These are phyloP conservation scores for Aethes cnicana DNA, from an alignment of 2,888 invertebrate genomes.

Conservation along the genomic window DNA sequence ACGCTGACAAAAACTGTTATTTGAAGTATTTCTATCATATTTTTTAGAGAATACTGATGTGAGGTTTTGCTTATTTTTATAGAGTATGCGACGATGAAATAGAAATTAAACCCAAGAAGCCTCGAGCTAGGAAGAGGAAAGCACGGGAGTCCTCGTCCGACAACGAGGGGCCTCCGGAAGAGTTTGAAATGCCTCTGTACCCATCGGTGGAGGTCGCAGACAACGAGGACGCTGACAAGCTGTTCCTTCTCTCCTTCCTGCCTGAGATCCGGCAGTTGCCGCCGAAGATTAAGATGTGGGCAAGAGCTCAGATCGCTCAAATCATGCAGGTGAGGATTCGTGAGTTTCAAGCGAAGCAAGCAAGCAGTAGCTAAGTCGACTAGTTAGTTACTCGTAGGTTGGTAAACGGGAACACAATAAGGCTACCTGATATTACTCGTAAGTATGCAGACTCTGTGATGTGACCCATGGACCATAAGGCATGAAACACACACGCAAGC, in stretches of 20 bases:
- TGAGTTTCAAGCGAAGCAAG: too few species aligned
- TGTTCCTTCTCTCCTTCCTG: constrained; percentile 69
- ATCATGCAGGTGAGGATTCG: constrained; percentile 61
- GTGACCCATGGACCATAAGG: too few species aligned
- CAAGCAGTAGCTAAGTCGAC: background rate
- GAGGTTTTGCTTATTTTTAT: too few species aligned
- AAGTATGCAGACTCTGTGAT: too few species aligned
- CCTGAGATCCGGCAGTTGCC: constrained; percentile 73
- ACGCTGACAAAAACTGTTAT: too few species aligned
- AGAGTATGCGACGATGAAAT: constrained; percentile 30
- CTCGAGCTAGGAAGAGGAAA: constrained; percentile 8
- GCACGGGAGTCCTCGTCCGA: constrained; percentile 19
- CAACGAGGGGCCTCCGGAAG: constrained; percentile 41
- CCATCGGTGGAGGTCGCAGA: constrained; percentile 51
- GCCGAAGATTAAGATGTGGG: constrained; percentile 73
- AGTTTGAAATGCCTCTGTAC: constrained; percentile 63
- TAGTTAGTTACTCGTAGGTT: too few species aligned
- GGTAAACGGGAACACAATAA: too few species aligned
- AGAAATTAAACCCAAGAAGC: constrained; percentile 16
- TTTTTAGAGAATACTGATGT: too few species aligned
- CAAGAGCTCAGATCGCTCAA: constrained; percentile 68
- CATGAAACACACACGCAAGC: too few species aligned
- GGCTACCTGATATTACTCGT: too few species aligned
- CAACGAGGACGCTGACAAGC: constrained; percentile 60
- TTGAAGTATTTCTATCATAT: too few species aligned